Evolutionary conservation across 2,888 invertebrate genomes (phyloP).

Genomic region (Agrotis clavis): DNA sequence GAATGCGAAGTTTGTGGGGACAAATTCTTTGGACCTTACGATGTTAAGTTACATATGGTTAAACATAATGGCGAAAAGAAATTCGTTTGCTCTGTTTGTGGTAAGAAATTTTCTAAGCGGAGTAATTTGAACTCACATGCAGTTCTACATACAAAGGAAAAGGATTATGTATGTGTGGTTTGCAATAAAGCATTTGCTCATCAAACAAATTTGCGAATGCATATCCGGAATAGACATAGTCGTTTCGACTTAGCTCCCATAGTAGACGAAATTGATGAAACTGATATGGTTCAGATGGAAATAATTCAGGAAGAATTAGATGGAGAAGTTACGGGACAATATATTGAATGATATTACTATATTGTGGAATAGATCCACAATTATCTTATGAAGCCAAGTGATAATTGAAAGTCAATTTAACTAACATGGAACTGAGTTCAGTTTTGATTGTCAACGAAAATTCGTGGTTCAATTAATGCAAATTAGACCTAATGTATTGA

Average conservation of each 20-base stretch:
- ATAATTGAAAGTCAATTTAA: neutral
- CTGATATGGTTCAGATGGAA: slow-evolving; percentile 78
- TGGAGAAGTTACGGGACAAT: slow-evolving; percentile 70
- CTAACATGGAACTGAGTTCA: neutral
- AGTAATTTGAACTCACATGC: slow-evolving; percentile 92
- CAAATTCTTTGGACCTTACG: slow-evolving; percentile 85
- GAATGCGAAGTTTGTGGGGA: slow-evolving; percentile 87
- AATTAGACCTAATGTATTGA: slow-evolving; percentile 1
- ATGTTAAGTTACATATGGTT: slow-evolving; percentile 88
- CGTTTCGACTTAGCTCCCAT: slow-evolving; percentile 56
- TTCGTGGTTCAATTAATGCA: neutral
- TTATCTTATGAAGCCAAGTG: neutral
- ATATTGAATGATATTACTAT: slow-evolving; percentile 59
- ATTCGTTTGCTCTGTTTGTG: slow-evolving; percentile 91
- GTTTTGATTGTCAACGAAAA: neutral
- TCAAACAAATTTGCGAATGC: slow-evolving; percentile 81
- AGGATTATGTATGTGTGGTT: slow-evolving; percentile 86
- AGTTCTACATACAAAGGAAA: slow-evolving; percentile 90
- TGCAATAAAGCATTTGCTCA: slow-evolving; percentile 90
- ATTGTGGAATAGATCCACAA: slow-evolving; percentile 30
- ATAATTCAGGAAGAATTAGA: slow-evolving; percentile 78
- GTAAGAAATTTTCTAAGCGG: slow-evolving; percentile 91
- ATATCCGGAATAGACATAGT: slow-evolving; percentile 77
- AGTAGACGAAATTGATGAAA: slow-evolving; percentile 71
- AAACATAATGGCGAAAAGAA: slow-evolving; percentile 90